These are phyloP conservation scores for Noctua janthina DNA, from an alignment of 2,888 invertebrate species.

Conservation along the genomic window DNA sequence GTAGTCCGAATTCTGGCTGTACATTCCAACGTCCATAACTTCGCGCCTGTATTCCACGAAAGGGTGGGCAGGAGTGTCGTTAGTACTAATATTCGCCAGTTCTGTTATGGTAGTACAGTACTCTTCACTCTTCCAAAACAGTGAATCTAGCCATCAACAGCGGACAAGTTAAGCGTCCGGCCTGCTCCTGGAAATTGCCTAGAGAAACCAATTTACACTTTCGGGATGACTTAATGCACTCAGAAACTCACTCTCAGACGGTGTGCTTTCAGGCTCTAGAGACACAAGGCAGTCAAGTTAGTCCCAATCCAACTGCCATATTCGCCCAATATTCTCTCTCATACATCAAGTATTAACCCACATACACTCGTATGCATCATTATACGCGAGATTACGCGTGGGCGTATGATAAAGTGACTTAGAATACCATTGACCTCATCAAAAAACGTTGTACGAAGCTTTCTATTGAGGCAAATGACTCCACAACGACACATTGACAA, in stretches of 20 bases:
- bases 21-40: neutral
- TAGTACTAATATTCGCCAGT: neutral
- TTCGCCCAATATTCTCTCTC: constrained; percentile 4
- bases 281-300: neutral
- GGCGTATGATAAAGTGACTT: constrained; percentile 62
- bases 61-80: neutral
- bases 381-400: constrained; percentile 54
- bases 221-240: neutral
- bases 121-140: too few species aligned
- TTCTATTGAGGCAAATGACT: constrained; percentile 59
- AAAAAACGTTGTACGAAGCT: constrained; percentile 54
- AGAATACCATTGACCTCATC: constrained; percentile 66
- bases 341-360: constrained; percentile 25
- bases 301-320: neutral
- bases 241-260: neutral
- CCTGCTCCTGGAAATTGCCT: neutral
- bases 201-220: too few species aligned
- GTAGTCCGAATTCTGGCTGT: constrained; percentile 7
- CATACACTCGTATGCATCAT: constrained; percentile 47
- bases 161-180: neutral
- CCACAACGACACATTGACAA: constrained; percentile 45
- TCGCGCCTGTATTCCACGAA: neutral
- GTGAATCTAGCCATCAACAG: neutral
- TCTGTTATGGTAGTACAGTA: neutral
- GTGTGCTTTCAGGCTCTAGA: neutral